Conservation (phyloP, 2,113 vertebrate species). For the Ptilorrhoa leucosticta region DNA sequence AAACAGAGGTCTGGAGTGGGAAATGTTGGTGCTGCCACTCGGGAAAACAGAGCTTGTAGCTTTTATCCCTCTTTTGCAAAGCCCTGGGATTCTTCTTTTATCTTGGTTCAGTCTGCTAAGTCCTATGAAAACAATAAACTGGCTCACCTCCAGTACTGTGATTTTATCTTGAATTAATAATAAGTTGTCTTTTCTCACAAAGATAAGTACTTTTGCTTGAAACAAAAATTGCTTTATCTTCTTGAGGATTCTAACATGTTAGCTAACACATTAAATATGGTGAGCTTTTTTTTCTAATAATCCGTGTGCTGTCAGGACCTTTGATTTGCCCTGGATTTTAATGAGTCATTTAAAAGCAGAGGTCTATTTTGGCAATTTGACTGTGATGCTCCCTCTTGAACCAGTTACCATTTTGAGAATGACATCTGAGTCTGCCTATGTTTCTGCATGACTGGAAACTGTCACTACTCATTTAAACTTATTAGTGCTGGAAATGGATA, state of each 20-base stretch:
- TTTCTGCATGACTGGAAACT: slow-evolving; percentile 52
- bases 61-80: neutral
- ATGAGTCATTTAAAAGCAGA: neutral
- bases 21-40: neutral
- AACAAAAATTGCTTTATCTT: neutral
- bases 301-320: neutral
- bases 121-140: slow-evolving; percentile 13
- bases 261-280: neutral
- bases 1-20: neutral
- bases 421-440: slow-evolving; percentile 46
- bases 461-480: slow-evolving; percentile 44
- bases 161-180: slow-evolving; percentile 27
- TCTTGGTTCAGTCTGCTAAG: neutral
- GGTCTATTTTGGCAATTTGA: neutral
- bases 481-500: slow-evolving; percentile 44
- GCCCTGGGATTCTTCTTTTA: neutral
- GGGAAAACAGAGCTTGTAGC: neutral
- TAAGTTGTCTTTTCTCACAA: neutral
- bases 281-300: neutral
- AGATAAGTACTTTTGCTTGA: neutral
- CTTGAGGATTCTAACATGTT: neutral
- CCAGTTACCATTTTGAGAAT: slow-evolving; percentile 15
- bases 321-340: neutral
- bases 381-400: neutral
- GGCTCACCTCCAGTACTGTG: neutral